Base-by-base conservation (phyloP, 2,113 vertebrate genomes). In the Sialia sialis region DNA sequence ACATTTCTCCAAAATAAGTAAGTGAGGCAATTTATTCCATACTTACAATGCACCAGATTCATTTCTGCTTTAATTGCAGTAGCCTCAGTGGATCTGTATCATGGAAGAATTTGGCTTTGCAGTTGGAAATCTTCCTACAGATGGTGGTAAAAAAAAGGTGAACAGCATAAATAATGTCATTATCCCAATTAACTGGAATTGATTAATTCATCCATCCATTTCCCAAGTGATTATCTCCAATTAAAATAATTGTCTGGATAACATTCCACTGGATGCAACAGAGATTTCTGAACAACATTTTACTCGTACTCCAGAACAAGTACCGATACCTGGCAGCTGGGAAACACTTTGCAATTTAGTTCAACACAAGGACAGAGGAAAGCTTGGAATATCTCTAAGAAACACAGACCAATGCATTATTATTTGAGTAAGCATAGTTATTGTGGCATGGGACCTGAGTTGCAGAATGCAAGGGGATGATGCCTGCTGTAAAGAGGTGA, bases 181-280 rank as follows among this genome's bases (percentile, higher is more conserved):
- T 95, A 74, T 75, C 64, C 56, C 51, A 94, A 95, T 97, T 96
- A 96, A 84, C 39, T 86, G 49, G 59, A 95, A 93, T 95, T 85
- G 87, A 95, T 95, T 90, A 86, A 94, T 87, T 93, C 68, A 84
- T 95, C 87, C 48, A 88, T 88, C 75, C 75, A 90, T 95, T 91
- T 91, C 90, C 76, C 87, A 75, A 91, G 48, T 60, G 43, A 96
- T 96, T 94, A 93, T 95, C 51, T 88, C 46, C 55, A 94, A 80
- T 94, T 94, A 93, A 93, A 95, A 92, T 93, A 86, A 93, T 93
- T 93, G 64, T 48, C 32, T 86, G 82, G 85, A 91, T 74, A 91
- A 25, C 60, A 88, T 94, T 95, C 75, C 68, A 59, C 26, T 85
- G 56, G 23, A 43, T 90, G 56, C 48, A 88, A 36, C 64, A 67